Conservation (phyloP, 2,797 vertebrate genomes). For the Agapornis canus region DNA sequence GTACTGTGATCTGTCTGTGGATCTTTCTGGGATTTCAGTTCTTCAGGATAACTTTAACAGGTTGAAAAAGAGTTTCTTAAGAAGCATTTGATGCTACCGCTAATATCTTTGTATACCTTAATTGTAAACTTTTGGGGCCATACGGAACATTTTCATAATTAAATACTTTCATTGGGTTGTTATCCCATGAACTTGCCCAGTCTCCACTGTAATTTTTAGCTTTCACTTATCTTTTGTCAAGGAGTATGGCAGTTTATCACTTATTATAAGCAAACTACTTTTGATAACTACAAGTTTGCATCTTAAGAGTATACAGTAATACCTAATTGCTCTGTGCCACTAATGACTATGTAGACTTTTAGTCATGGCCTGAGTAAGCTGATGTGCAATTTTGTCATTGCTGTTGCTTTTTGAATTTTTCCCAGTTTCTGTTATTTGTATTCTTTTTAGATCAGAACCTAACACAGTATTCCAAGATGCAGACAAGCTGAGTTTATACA, state of each 20-base stretch:
- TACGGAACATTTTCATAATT: background rate
- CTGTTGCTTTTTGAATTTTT: background rate
- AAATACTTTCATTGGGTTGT: background rate
- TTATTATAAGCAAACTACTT: background rate
- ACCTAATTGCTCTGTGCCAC: background rate
- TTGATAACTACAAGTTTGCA: background rate
- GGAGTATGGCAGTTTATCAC: background rate
- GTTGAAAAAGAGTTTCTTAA: background rate
- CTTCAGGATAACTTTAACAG: background rate
- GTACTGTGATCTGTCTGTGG: background rate
- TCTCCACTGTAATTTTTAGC: background rate
- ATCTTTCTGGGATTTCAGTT: background rate
- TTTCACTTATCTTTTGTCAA: background rate
- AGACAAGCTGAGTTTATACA: background rate
- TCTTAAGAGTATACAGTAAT: background rate
- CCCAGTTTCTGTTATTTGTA: fast-evolving
- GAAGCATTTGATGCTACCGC: background rate
- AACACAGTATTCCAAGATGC: background rate
- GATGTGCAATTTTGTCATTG: background rate
- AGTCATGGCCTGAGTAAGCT: background rate
- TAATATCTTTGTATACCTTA: background rate
- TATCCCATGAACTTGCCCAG: background rate
- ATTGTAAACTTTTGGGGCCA: background rate
- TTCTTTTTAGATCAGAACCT: background rate
- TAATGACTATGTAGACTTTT: background rate